Evolutionary conservation across 2,797 vertebrate genomes (phyloP), one percentile per base, ranked within the genome.

Genomic region (Mergus octosetaceus): DNA sequence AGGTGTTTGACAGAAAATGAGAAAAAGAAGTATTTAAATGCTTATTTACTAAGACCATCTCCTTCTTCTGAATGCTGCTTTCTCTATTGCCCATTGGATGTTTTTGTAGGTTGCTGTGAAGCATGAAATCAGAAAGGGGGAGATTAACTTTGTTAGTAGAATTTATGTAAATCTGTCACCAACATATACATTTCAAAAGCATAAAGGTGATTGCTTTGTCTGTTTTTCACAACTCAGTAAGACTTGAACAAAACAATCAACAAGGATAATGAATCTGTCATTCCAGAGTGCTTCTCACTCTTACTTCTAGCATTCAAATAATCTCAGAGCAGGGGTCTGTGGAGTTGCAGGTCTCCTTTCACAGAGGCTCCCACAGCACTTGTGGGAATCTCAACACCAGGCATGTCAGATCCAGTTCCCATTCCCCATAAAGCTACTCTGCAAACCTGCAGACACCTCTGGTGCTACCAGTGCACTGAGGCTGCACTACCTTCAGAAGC

Each of bases 221-320:
- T 77, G 22, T 65, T 91, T 89, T 88, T 74, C 49, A 43, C 38
- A 89, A 49, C 13, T 71, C 25, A 17, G 32, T 65, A 70, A 84
- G n/a, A 79, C 81, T 1, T 89, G 57, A 74, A 16, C 28, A 27
- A 79, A 94, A 43, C 12, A 62, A 58, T 47, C 53, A 72, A 28
- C 58, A 64, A 39, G 18, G 30, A 32, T 39, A 77, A 73, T 22
- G 36, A 58, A 36, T 38, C 28, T 47, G 5, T 61, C 84, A 62
- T 71, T 53, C 25, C 14, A 28, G 30, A 32, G 39, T 28, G 10
- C 25, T 78, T 72, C 34, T 85, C 21, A 8, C 25, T 85, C 41
- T 60, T 60, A 7, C 27, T 71, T 6, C 39, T 85, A 22, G 11
- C 22, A 2, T 19, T 41, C 21, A 0, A 0, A 3, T 28, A 11